A percentile compares a stretch with the other conserved stretches of the same genome.
phyloP scores from a whole-genome alignment of 2,113 vertebrate genomes.

The Osmerus eperlanus region DNA sequence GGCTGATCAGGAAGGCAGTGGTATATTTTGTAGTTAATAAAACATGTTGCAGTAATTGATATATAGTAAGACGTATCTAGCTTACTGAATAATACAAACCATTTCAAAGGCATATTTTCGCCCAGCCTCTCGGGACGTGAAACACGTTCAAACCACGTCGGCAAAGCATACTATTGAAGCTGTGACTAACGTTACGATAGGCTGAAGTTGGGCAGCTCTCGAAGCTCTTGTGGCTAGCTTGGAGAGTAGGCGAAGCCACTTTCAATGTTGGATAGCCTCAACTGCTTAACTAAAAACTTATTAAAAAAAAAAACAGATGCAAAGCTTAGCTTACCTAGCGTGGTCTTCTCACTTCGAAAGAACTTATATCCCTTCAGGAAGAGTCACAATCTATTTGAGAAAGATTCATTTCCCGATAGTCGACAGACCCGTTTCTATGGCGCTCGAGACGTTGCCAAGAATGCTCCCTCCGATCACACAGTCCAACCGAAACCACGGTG shows the following conservation, averaged over 20 bases:
- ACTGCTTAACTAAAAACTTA: not conserved
- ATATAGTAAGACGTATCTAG: not conserved
- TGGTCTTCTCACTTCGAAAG: slow-evolving; percentile 8
- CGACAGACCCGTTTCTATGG: slow-evolving; percentile 40
- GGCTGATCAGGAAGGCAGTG: slow-evolving; percentile 52
- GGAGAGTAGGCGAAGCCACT: slow-evolving; percentile 55
- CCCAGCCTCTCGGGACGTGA: not conserved
- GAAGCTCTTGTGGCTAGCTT: slow-evolving; percentile 4
- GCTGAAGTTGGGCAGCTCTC: slow-evolving; percentile 53
- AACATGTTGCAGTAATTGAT: slow-evolving; percentile 19
- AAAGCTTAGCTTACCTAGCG: slow-evolving; percentile 42
- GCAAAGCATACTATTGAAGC: slow-evolving; percentile 25
- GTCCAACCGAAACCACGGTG: slow-evolving; percentile 74
- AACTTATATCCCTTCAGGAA: slow-evolving; percentile 52
- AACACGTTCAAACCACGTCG: not conserved
- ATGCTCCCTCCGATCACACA: slow-evolving; percentile 37
- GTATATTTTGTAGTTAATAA: slow-evolving; percentile 48
- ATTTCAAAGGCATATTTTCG: not conserved
- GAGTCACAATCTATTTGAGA: slow-evolving; percentile 43
- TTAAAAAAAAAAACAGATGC: slow-evolving; percentile 1
- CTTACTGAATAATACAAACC: not conserved
- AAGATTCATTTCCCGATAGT: slow-evolving; percentile 36
- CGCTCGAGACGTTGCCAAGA: slow-evolving; percentile 56
- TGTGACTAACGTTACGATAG: slow-evolving; percentile 25
- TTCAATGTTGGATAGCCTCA: slow-evolving; percentile 45